Percentiles rank a stretch among this genome's conserved stretches.
phyloP scores from a whole-genome alignment of 2,113 vertebrate genomes.

The Lasiurus borealis region DNA sequence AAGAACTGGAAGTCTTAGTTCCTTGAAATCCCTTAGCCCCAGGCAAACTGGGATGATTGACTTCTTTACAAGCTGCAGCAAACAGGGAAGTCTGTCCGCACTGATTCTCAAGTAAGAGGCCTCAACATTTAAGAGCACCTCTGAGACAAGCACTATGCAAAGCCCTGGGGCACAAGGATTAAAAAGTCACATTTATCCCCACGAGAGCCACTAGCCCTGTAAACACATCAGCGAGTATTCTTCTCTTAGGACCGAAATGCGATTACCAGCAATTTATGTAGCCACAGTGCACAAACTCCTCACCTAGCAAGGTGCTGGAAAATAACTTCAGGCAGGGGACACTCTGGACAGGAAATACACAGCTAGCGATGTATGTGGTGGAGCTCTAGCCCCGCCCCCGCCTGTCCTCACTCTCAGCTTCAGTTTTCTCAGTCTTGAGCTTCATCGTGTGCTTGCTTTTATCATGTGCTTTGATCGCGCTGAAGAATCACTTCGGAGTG shows the following conservation, averaged over 20 bases:
- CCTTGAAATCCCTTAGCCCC: background rate
- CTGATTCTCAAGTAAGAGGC: background rate
- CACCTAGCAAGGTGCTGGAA: background rate
- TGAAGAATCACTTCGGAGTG: background rate
- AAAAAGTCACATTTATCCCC: background rate
- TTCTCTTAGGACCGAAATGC: background rate
- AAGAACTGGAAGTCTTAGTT: background rate
- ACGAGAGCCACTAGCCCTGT: background rate
- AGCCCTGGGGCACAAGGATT: constrained; percentile 20
- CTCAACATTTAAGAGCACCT: background rate
- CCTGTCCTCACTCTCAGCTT: background rate
- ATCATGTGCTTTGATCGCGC: background rate
- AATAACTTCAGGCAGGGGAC: background rate
- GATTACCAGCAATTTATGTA: background rate
- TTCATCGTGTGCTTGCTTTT: background rate
- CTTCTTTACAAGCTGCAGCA: background rate
- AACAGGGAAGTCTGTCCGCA: background rate
- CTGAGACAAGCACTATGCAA: background rate
- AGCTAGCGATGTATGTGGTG: background rate
- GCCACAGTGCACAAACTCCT: background rate
- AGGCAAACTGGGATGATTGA: background rate
- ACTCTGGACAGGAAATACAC: background rate
- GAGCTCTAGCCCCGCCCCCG: background rate
- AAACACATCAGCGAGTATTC: background rate
- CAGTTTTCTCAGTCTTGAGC: constrained; percentile 24